These are phyloP conservation scores for Typhlichthys eigenmanni DNA, from an alignment of 2,797 vertebrate genomes.

Conservation along the genomic window DNA sequence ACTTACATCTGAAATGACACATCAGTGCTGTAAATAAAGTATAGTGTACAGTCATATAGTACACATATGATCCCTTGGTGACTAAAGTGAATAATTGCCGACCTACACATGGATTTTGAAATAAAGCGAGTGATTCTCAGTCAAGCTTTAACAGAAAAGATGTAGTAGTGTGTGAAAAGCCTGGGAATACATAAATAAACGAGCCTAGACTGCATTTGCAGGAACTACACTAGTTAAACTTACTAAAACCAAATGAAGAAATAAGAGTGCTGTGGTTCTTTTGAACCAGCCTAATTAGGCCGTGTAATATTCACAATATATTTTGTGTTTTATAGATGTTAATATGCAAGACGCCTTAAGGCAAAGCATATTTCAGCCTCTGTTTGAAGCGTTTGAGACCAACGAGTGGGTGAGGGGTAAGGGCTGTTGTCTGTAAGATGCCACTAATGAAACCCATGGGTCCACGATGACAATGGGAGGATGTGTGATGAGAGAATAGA, in stretches of 20 bases:
- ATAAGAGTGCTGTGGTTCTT: slow-evolving; percentile 11
- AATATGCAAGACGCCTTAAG: slow-evolving; percentile 50
- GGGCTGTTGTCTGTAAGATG: slow-evolving; percentile 68
- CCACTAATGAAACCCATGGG: slow-evolving; percentile 73
- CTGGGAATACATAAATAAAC: neutral
- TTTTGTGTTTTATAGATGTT: slow-evolving; percentile 30
- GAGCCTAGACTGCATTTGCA: no score
- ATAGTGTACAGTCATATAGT: no score
- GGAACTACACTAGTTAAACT: neutral
- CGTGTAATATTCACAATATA: slow-evolving; percentile 21
- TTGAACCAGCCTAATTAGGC: slow-evolving; percentile 17
- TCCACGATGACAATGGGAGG: slow-evolving; percentile 52
- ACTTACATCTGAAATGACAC: no score
- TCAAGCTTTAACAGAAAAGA: no score
- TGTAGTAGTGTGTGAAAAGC: no score
- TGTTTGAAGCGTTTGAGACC: slow-evolving; percentile 59
- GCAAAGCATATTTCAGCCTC: slow-evolving; percentile 56
- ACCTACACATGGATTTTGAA: no score
- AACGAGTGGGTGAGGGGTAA: slow-evolving; percentile 63
- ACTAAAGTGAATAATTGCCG: no score
- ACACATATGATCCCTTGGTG: no score
- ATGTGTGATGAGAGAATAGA: slow-evolving; percentile 56
- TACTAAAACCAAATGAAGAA: slow-evolving; percentile 4
- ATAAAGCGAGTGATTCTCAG: no score
- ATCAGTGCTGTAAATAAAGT: no score